phyloP scores from a whole-genome alignment of 2,113 vertebrate genomes.

The Cyphomyrus plagiostoma region DNA sequence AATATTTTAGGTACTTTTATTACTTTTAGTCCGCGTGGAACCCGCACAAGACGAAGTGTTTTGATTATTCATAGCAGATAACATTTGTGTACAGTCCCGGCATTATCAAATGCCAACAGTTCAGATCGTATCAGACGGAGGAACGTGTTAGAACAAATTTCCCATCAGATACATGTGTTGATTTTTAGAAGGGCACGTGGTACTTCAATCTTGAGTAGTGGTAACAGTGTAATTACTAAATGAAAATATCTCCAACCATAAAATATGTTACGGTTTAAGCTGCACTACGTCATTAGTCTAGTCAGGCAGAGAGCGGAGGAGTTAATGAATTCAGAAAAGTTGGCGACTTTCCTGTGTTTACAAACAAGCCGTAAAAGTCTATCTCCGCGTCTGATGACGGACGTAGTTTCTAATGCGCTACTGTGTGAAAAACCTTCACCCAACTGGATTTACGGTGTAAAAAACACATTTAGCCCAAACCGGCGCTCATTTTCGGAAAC shows the following conservation, averaged over 20 bases:
- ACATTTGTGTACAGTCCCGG: not conserved
- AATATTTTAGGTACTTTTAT: not conserved
- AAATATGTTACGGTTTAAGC: not conserved
- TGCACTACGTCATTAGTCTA: not conserved
- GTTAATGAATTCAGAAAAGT: constrained; percentile 2
- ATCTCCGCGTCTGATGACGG: not conserved
- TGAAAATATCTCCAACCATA: not conserved
- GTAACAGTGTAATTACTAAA: not conserved
- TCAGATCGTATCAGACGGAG: not conserved
- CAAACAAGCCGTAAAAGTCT: constrained; percentile 4
- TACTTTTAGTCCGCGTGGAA: not conserved
- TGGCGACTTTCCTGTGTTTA: constrained; percentile 9
- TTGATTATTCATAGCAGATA: not conserved
- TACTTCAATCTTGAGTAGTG: not conserved
- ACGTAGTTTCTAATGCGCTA: not conserved
- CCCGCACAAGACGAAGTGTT: not conserved
- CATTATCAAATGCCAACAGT: not conserved
- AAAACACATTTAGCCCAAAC: not conserved
- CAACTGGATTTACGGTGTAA: not conserved
- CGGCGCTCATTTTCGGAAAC: constrained; percentile 20
- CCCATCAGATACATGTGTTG: not conserved
- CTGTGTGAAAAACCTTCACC: not conserved
- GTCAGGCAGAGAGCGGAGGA: not conserved
- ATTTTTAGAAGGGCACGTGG: not conserved
- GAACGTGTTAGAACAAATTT: not conserved